Conservation (phyloP, 1,140 invertebrate genomes). For the Homalodisca vitripennis region DNA sequence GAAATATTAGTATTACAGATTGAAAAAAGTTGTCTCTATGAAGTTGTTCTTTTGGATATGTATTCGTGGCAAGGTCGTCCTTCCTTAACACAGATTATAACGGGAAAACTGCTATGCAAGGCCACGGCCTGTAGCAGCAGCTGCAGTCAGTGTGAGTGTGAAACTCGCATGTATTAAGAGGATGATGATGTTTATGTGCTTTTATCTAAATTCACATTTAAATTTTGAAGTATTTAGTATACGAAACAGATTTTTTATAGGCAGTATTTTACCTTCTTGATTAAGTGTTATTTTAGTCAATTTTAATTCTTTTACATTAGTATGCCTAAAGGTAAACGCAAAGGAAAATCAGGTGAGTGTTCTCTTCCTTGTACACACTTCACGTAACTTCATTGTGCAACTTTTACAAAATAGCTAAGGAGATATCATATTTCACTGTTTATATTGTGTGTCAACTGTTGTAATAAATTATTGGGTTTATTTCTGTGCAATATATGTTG, state of each 20-base stretch:
- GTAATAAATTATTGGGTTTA: not conserved
- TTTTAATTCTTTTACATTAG: conserved; percentile 27
- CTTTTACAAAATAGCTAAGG: not conserved
- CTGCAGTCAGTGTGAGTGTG: too few species aligned
- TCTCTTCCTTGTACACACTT: not conserved
- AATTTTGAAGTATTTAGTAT: conserved; percentile 39
- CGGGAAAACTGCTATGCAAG: too few species aligned
- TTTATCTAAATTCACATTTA: conserved; percentile 37
- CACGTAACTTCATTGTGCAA: not conserved
- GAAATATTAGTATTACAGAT: too few species aligned
- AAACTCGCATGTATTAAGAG: conserved; percentile 30
- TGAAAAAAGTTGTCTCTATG: too few species aligned
- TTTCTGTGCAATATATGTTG: not conserved
- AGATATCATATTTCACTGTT: not conserved
- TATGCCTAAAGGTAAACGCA: conserved; percentile 42
- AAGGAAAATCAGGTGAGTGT: conserved; percentile 39
- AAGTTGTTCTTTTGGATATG: too few species aligned
- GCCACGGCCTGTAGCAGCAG: too few species aligned
- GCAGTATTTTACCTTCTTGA: conserved; percentile 41
- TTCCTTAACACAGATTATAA: too few species aligned
- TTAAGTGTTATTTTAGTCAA: conserved; percentile 37
- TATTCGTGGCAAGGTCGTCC: too few species aligned
- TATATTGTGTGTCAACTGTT: not conserved
- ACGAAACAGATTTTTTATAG: conserved; percentile 39
- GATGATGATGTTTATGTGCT: conserved; percentile 39